phyloP scores from a whole-genome alignment of 2,113 vertebrate genomes.

The Pseudopodoces humilis region DNA sequence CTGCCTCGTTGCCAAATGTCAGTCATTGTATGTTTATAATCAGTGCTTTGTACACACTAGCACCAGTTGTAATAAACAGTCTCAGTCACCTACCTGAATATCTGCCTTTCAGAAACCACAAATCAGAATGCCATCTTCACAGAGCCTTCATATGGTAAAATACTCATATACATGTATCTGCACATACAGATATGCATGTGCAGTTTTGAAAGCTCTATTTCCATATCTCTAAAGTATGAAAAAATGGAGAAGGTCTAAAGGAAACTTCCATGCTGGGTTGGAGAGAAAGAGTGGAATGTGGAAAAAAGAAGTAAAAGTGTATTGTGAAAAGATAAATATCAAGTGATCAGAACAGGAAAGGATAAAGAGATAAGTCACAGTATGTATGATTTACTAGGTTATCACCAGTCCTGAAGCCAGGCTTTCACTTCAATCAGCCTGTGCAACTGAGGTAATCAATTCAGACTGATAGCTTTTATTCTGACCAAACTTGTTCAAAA shows the following conservation, averaged over 20 bases:
- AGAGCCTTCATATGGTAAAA: not conserved
- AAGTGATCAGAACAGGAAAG: not conserved
- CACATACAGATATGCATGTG: not conserved
- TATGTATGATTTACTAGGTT: not conserved
- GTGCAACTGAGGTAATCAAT: not conserved
- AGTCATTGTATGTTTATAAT: not conserved
- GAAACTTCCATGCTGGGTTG: not conserved
- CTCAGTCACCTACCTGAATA: not conserved
- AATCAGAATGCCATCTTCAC: not conserved
- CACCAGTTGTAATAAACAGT: not conserved
- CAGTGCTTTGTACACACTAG: not conserved
- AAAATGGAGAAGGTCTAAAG: not conserved
- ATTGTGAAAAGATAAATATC: not conserved
- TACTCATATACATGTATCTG: not conserved
- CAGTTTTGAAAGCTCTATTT: not conserved
- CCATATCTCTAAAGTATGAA: not conserved
- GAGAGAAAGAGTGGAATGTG: not conserved
- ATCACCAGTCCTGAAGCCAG: not conserved
- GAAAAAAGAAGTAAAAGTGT: not conserved
- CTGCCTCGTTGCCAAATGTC: not conserved
- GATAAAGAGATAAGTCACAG: not conserved
- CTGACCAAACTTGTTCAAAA: not conserved
- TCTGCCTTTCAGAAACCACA: not conserved
- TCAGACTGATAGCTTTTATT: not conserved
- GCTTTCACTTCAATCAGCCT: not conserved